Evolutionary conservation across 2,797 vertebrate genomes (phyloP), one percentile per base, ranked within the genome.

Genomic region (Anniella stebbinsi): DNA sequence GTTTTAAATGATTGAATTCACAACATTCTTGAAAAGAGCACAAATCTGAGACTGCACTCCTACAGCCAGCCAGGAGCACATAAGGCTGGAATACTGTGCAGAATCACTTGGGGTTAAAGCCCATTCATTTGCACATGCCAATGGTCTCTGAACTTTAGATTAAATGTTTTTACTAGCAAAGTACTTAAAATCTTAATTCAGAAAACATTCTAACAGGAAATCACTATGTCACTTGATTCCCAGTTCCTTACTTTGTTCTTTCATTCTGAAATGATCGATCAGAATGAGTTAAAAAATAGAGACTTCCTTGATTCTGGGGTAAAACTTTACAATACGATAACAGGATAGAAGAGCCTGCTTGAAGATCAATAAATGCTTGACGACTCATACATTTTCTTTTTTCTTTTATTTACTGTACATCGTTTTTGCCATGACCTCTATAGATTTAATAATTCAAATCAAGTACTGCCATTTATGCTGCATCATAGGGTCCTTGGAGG

Each of bases 141-240:
- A 38, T 38, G 72, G 72, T 38, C 21, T 75, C 36, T 7, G 18
- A 41, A 38, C 7, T 38, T 17, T 7, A 23, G 36, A 41, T 75
- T 86, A 67, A 95, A 33, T 94, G 93, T 94, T 76, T 95, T 92
- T 89, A 96, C 77, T 57, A 91, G 88, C 0, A 28, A 92, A 93
- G 86, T 66, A 30, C 51, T 83, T 92, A 45, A 9, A 91, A 72
- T n/a, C 87, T 88, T 91, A 87, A 90, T 88, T 91, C 18, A 72
- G 78, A 60, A 82, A 73, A 72, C 51, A n/a, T 51, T 82, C 28
- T 25, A 87, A 91, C 33, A 23, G 77, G 82, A 93, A 87, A 88
- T 0, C 6, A 1, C 51, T 87, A 92, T 84, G 45, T 87, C 93
- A 91, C 81, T 82, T 1, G 38, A 72, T 76, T 18, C 18, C 57